Base-by-base conservation (phyloP, 2,113 vertebrate species). In the Pteruthius melanotis region DNA sequence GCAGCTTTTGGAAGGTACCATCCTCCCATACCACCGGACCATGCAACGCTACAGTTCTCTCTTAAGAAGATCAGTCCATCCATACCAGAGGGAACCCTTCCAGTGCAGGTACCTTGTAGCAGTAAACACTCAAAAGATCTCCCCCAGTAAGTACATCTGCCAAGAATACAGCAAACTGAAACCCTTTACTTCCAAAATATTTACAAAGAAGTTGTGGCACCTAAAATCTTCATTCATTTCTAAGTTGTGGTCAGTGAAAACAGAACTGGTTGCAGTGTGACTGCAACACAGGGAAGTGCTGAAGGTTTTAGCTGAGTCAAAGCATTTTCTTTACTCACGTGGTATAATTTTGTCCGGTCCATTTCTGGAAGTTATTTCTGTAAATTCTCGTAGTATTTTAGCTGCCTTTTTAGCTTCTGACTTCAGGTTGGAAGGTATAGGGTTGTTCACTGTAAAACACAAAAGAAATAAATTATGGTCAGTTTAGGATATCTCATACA, bases 281-380 rank as follows among this genome's bases (percentile, higher is more conserved):
- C 0, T 81, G 71, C 45, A 87, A 66, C 44, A 68, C 5, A 75
- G 26, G 3, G 6, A 31, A 89, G 20, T 18, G 14, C 5, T 63
- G 19, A 13, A 89, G 7, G 14, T 59, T 91, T 90, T 42, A 50
- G 47, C 12, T 30, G 54, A 54, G 68, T 26, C 11, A 27, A 72
- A 49, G 31, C 0, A 7, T 66, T 65, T 76, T 61, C 39, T 92
- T 81, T 94, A 97, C 97, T 93, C 94, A 98, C 98, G 96, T 93
- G 99, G 99, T 97, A 99, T 99, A 77, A 99, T 99, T 94, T 99
- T 99, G 97, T 99, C 99, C 3, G 99, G 99, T 63, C 99, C 99
- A 83, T 97, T 98, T 95, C 99, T 96, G 80, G 98, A 99, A 95
- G 98, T 98, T 97, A 99, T 99, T 93, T 99, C 98, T 2, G 99